phyloP scores from a whole-genome alignment of 2,797 vertebrate species.

The Furcifer pardalis region DNA sequence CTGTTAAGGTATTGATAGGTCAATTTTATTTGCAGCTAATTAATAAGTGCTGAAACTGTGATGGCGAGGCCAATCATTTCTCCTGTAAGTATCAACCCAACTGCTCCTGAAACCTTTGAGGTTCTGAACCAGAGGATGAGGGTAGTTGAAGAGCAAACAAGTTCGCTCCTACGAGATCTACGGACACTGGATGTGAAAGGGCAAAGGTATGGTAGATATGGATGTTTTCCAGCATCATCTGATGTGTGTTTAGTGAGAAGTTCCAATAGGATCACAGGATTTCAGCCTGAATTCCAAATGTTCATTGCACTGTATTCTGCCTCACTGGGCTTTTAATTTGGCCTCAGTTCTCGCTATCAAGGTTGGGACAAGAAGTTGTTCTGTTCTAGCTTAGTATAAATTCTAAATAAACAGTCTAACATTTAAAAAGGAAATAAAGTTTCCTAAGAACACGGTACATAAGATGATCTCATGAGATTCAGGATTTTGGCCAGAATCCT shows the following conservation, averaged over 20 bases:
- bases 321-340: neutral
- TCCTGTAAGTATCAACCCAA: conserved; percentile 61
- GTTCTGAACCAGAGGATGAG: conserved; percentile 74
- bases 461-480: neutral
- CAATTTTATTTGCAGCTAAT: conserved; percentile 6
- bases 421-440: neutral
- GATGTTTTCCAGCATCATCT: neutral
- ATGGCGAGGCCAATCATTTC: conserved; percentile 63
- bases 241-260: neutral
- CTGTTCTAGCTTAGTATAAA: neutral
- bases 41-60: conserved; percentile 34
- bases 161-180: conserved; percentile 66
- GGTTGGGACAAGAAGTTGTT: neutral
- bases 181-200: conserved; percentile 58
- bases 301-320: neutral
- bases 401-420: neutral
- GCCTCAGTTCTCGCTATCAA: neutral
- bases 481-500: neutral
- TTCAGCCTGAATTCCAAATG: neutral
- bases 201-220: conserved; percentile 55
- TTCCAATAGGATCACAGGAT: neutral
- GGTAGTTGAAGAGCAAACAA: conserved; percentile 75
- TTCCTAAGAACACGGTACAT: neutral
- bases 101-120: conserved; percentile 70
- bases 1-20: neutral